A percentile compares a stretch with the other conserved stretches of the same genome.
These are phyloP conservation scores for Pachyuromys duprasi DNA, from an alignment of 2,797 vertebrate genomes.

Conservation along the genomic window DNA sequence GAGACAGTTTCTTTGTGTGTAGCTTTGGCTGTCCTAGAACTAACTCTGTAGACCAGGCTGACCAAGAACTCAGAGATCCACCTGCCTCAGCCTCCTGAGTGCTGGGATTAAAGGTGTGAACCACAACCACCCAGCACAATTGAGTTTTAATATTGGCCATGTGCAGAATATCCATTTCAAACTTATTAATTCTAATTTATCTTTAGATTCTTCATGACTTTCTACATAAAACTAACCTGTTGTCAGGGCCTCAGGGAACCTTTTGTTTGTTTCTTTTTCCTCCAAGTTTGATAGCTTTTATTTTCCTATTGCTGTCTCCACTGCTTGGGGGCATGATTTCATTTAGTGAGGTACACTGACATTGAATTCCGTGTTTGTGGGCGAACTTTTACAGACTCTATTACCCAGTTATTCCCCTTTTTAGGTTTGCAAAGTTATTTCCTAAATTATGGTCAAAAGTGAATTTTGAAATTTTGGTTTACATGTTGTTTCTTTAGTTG, in stretches of 20 bases:
- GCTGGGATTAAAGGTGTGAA: too few species aligned
- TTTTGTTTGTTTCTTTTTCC: neutral
- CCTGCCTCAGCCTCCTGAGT: too few species aligned
- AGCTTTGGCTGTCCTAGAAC: too few species aligned
- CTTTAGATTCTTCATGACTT: neutral
- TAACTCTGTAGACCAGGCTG: too few species aligned
- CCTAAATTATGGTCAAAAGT: neutral
- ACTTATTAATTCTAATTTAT: neutral
- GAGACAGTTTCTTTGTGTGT: too few species aligned
- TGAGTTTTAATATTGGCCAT: neutral
- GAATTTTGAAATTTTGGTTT: too few species aligned
- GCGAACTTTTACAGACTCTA: neutral
- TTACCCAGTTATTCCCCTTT: neutral
- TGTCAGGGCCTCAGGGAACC: neutral
- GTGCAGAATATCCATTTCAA: neutral
- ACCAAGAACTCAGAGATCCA: too few species aligned
- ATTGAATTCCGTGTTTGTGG: neutral
- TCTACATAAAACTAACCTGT: neutral
- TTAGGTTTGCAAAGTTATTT: neutral
- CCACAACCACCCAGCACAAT: too few species aligned
- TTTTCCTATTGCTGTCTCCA: neutral
- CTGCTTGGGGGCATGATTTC: rapidly evolving
- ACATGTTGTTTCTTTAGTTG: neutral
- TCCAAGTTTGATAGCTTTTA: neutral
- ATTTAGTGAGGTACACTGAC: rapidly evolving